Percentiles rank a stretch among this genome's conserved stretches.
Evolutionary conservation across 2,888 invertebrate genomes (phyloP).

Genomic region (Rhamphomyia laevipes): DNA sequence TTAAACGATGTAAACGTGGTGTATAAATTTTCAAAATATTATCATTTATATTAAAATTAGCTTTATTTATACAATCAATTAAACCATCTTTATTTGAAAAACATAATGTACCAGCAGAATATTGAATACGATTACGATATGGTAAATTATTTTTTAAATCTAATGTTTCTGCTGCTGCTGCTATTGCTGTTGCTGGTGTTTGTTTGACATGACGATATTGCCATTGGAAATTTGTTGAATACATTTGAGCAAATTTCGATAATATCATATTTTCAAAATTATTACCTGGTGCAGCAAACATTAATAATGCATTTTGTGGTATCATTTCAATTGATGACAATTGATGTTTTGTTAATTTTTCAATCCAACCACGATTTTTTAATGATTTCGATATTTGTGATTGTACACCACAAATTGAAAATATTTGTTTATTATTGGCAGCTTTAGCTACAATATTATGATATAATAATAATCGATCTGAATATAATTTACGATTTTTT

Average conservation of each 20-base stretch:
- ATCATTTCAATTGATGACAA: constrained; percentile 27
- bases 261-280: constrained; percentile 37
- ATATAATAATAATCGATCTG: too few relatives aligned
- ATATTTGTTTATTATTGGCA: constrained; percentile 22
- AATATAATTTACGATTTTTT: too few relatives aligned
- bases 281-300: constrained; percentile 28
- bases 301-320: constrained; percentile 24
- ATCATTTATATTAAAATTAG: not conserved
- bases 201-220: too few relatives aligned
- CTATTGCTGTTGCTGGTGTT: too few relatives aligned
- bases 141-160: not conserved
- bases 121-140: constrained; percentile 8
- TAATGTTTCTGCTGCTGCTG: too few relatives aligned
- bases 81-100: constrained; percentile 36
- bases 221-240: constrained; percentile 62
- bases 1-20: constrained; percentile 43
- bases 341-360: constrained; percentile 44
- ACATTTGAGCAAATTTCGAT: constrained; percentile 48
- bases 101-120: constrained; percentile 16
- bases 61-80: constrained; percentile 4
- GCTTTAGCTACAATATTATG: not conserved
- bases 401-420: constrained; percentile 30
- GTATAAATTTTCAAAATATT: constrained; percentile 40
- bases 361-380: constrained; percentile 58
- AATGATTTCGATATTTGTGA: constrained; percentile 39